Evolutionary conservation across 2,797 vertebrate species (phyloP).

Genomic region (Sebastes wilsoni): DNA sequence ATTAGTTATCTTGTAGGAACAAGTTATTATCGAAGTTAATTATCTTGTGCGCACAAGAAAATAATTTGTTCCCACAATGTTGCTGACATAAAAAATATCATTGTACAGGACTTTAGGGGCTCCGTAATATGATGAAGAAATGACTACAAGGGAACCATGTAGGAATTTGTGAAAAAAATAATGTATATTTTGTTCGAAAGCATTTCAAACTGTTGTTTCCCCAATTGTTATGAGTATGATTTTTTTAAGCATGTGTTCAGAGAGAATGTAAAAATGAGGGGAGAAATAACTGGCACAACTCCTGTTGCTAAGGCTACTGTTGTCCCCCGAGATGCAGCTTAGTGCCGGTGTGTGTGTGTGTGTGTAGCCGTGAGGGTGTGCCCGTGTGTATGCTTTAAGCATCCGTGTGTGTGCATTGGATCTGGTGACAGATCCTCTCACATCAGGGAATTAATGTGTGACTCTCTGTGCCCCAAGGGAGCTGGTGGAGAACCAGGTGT

Average conservation of each 20-base stretch:
- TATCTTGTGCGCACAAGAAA: background rate
- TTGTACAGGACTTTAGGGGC: background rate
- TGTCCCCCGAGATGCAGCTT: slow-evolving; percentile 50
- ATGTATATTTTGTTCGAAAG: background rate
- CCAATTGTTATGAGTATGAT: background rate
- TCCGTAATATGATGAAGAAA: background rate
- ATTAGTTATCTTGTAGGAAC: background rate
- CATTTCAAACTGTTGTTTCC: background rate
- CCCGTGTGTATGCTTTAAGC: slow-evolving; percentile 13
- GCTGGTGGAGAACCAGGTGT: slow-evolving; percentile 55
- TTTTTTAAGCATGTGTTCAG: background rate
- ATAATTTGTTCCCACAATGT: background rate
- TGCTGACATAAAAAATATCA: background rate
- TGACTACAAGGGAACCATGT: background rate
- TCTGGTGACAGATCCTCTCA: slow-evolving; percentile 40
- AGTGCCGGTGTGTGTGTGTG: background rate
- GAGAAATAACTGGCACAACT: slow-evolving; percentile 32
- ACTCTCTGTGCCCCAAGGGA: slow-evolving; percentile 39
- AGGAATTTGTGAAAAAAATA: background rate
- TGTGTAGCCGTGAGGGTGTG: background rate
- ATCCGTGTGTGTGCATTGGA: slow-evolving; percentile 17
- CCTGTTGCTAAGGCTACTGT: slow-evolving; percentile 70
- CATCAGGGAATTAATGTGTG: slow-evolving; percentile 45
- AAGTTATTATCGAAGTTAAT: background rate
- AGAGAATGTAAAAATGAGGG: slow-evolving; percentile 17